Percentiles rank a stretch among this genome's conserved stretches.
phyloP scores from a whole-genome alignment of 2,797 vertebrate species.

The Somateria mollissima region DNA sequence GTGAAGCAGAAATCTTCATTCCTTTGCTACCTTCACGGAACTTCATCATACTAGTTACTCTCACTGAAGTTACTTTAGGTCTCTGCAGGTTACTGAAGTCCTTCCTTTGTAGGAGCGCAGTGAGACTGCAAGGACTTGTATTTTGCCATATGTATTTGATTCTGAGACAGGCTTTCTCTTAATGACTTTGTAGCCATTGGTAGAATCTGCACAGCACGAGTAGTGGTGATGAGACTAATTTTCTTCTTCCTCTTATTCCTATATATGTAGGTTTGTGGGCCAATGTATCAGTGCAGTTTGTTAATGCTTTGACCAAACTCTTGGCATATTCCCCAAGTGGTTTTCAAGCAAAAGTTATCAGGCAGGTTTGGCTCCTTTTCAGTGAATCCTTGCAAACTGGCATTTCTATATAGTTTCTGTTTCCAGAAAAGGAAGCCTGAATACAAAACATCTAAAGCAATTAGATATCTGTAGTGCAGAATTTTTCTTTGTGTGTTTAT shows the following conservation, averaged over 20 bases:
- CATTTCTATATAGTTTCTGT: neutral
- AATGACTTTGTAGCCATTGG: conserved; percentile 4
- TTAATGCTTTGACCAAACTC: neutral
- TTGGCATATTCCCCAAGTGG: neutral
- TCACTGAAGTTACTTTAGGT: neutral
- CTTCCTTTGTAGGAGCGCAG: too few relatives aligned
- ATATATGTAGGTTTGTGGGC: neutral
- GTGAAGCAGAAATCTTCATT: neutral
- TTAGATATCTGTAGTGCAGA: neutral
- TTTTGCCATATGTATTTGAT: conserved; percentile 37
- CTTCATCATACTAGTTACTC: neutral
- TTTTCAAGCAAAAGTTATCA: conserved; percentile 2
- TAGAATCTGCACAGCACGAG: neutral
- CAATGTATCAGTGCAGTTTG: neutral
- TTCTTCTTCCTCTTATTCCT: neutral
- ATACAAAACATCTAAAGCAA: neutral
- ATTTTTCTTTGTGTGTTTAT: neutral
- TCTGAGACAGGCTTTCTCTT: neutral
- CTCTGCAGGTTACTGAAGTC: neutral
- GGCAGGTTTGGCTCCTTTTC: neutral
- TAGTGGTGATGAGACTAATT: neutral
- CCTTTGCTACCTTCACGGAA: neutral
- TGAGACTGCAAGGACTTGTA: neutral
- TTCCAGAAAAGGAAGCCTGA: neutral
- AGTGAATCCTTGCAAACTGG: neutral